Base-by-base conservation (phyloP, 1,140 invertebrate genomes). In the Cryptotermes secundus region DNA sequence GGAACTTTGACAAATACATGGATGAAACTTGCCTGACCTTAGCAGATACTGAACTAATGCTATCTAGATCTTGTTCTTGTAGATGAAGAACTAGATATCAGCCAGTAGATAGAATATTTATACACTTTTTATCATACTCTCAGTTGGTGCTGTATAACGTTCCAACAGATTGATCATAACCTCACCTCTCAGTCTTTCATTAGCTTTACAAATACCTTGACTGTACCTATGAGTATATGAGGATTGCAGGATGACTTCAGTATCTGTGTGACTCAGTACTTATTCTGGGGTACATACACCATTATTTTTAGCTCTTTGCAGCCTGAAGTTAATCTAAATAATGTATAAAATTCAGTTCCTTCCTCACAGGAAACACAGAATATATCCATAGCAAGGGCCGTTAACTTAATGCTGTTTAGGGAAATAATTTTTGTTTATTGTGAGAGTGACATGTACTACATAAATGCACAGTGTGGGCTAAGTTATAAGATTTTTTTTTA, bases 121-220 rank as follows among this genome's bases (percentile, higher is more conserved):
- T n/a, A 72, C 59, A 72, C 0, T 31, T 72, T 72, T n/a, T 72
- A 72, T 72, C 9, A 9, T n/a, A 12, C 6, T 31, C 26, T 72
- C 26, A 7, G 59, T 72, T 72, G 59, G 26, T 72, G 59, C 59
- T 72, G 59, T 72, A 72, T 72, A 4, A 59, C 19, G 31, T 72
- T 72, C n/a, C 59, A 72, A 31, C 59, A 31, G 59, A 72, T 72
- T 31, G n/a, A 72, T 6, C 59, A 72, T 31, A 72, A 72, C 59
- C 59, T 72, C 59, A 72, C 59, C 26, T 72, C 59, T n/a, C 59
- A 72, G 59, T 72, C 59, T 72, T 72, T 72, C 59, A 72, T 72
- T 72, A 72, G 26, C 7, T 72, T 72, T n/a, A 72, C 9, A 31
- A 72, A 72, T 72, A 3, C 59, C 59, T n/a, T n/a, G n/a, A n/a